A percentile compares a stretch with the other conserved stretches of the same genome.
Evolutionary conservation across 2,113 vertebrate genomes (phyloP).

Genomic region (Neolamprologus caudopunctatus): DNA sequence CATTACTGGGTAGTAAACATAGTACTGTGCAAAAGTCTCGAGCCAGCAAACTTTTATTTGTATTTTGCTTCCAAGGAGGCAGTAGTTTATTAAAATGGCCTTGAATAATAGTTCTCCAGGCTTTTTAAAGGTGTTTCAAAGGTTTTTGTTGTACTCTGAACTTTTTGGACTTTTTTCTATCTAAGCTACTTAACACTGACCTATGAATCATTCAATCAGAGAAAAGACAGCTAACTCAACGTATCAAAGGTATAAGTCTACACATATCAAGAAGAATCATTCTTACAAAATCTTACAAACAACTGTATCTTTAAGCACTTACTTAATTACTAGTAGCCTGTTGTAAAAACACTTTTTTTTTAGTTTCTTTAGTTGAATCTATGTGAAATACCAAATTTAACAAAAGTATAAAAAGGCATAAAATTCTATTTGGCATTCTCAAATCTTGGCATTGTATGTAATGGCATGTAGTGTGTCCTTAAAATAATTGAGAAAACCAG

Average conservation of each 20-base stretch:
- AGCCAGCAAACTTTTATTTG: not conserved
- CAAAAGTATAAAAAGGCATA: not conserved
- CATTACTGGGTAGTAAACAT: not conserved
- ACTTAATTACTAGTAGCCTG: not conserved
- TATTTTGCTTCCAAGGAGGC: not conserved
- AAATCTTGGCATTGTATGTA: not conserved
- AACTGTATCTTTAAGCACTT: not conserved
- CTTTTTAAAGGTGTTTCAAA: not conserved
- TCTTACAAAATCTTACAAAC: not conserved
- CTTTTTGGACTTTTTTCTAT: not conserved
- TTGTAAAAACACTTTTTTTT: not conserved
- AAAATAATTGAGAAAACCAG: not conserved
- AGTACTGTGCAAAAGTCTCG: not conserved
- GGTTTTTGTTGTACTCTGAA: not conserved
- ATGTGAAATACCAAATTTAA: not conserved
- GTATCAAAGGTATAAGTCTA: not conserved
- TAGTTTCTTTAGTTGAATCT: not conserved
- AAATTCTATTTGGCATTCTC: not conserved
- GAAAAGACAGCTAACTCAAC: not conserved
- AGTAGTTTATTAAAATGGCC: not conserved
- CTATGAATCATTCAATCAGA: not conserved
- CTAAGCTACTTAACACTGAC: not conserved
- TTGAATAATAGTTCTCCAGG: not conserved
- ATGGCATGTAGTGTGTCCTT: not conserved
- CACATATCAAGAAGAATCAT: not conserved